A percentile compares a stretch with the other conserved stretches of the same genome.
These are phyloP conservation scores for Zygogramma bicolorata DNA, from an alignment of 2,888 invertebrate species.

Conservation along the genomic window DNA sequence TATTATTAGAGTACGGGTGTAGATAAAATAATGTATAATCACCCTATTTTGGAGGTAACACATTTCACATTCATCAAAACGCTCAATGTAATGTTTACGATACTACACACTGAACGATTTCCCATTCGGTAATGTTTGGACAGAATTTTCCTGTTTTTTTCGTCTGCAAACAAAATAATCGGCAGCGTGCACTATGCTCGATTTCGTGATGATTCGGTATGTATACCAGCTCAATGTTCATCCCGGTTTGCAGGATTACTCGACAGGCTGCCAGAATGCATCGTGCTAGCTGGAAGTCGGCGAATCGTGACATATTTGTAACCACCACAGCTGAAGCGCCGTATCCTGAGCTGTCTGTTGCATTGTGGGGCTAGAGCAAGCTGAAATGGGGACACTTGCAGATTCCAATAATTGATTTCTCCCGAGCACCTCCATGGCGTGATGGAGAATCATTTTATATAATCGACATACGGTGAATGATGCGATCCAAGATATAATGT, in stretches of 20 bases:
- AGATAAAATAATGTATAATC: no score
- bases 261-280: constrained; percentile 43
- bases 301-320: constrained; percentile 44
- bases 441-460: no score
- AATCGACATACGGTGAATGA: no score
- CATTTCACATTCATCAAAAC: no score
- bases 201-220: not conserved
- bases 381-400: constrained; percentile 27
- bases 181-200: not conserved
- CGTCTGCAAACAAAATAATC: not conserved
- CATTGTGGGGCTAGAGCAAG: constrained; percentile 26
- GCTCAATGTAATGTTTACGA: no score
- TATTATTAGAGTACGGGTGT: no score
- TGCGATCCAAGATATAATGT: no score
- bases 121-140: no score
- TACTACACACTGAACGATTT: no score
- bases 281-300: constrained; percentile 40
- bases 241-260: constrained; percentile 33
- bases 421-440: not conserved
- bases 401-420: constrained; percentile 28
- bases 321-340: constrained; percentile 40
- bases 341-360: constrained; percentile 20
- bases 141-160: not conserved
- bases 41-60: no score
- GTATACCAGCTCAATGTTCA: not conserved